Conservation (phyloP, 1,140 invertebrate species). For the Acromyrmex charruanus region DNA sequence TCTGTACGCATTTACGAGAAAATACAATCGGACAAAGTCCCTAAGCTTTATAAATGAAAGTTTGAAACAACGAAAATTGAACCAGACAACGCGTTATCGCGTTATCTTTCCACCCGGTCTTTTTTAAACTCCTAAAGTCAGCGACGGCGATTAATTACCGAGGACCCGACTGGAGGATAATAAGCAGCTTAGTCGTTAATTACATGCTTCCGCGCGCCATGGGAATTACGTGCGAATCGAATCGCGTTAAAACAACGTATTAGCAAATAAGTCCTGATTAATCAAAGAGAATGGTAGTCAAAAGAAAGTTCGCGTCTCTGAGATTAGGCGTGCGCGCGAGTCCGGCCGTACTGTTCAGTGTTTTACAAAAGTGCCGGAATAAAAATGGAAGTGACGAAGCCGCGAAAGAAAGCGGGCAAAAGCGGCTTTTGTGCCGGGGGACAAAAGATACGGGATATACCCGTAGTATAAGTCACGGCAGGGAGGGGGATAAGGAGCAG, state of each 20-base stretch:
- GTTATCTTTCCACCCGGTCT: slow-evolving; percentile 30
- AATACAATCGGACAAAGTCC: background rate
- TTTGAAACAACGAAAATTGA: slow-evolving; percentile 63
- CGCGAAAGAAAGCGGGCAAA: slow-evolving; percentile 1
- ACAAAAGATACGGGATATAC: slow-evolving; percentile 43
- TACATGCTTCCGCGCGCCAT: slow-evolving; percentile 44
- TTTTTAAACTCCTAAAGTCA: slow-evolving; percentile 33
- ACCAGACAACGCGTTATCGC: slow-evolving; percentile 57
- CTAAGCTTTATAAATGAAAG: slow-evolving; percentile 55
- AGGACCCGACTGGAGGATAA: slow-evolving; percentile 55
- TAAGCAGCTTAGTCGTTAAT: slow-evolving; percentile 73
- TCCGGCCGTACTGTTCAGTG: background rate
- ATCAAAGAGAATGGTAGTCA: slow-evolving; percentile 10
- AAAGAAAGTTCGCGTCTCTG: slow-evolving; percentile 12
- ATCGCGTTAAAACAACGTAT: slow-evolving; percentile 67
- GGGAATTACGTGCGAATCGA: slow-evolving; percentile 54
- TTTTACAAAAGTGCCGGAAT: slow-evolving; percentile 22
- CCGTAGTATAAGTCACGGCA: slow-evolving; percentile 23
- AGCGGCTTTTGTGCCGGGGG: slow-evolving; percentile 60
- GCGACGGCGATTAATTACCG: slow-evolving; percentile 68
- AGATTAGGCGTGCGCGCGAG: slow-evolving; percentile 20
- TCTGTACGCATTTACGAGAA: background rate
- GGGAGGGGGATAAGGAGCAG: slow-evolving; percentile 27
- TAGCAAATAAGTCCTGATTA: slow-evolving; percentile 47
- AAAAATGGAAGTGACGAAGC: slow-evolving; percentile 51